Evolutionary conservation across 2,797 vertebrate genomes (phyloP).

Genomic region (Okamejei kenojei): DNA sequence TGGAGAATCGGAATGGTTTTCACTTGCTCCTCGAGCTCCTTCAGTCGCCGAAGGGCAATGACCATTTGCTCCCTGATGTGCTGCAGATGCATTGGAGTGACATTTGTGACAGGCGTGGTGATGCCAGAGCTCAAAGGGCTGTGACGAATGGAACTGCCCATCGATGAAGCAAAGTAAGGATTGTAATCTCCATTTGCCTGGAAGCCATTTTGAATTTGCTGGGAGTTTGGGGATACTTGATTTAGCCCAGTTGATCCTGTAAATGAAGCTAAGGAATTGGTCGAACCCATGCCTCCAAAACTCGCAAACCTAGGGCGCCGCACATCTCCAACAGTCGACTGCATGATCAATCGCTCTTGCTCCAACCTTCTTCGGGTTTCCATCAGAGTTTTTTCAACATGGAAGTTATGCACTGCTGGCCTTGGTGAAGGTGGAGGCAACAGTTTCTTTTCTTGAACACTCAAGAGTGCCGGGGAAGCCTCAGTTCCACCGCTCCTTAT

Average conservation of each 20-base stretch:
- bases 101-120: conserved; percentile 84
- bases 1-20: conserved; percentile 90
- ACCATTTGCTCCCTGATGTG: conserved; percentile 98
- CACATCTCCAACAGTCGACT: conserved; percentile 62
- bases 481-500: conserved; percentile 54
- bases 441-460: conserved; percentile 64
- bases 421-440: conserved; percentile 78
- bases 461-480: conserved; percentile 55
- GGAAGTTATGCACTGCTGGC: conserved; percentile 73
- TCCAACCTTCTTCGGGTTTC: conserved; percentile 88
- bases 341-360: conserved; percentile 80
- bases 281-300: conserved; percentile 86
- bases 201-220: conserved; percentile 72
- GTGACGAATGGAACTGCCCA: conserved; percentile 88
- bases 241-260: conserved; percentile 68
- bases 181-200: conserved; percentile 72
- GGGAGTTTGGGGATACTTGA: conserved; percentile 59
- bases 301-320: conserved; percentile 85
- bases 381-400: conserved; percentile 96
- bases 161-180: conserved; percentile 67
- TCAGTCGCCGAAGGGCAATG: conserved; percentile 80
- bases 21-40: conserved; percentile 91
- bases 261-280: conserved; percentile 79
- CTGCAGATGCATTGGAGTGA: conserved; percentile 87
- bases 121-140: conserved; percentile 91